Base-by-base conservation (phyloP, 1,140 invertebrate species). In the Hestina assimilis region DNA sequence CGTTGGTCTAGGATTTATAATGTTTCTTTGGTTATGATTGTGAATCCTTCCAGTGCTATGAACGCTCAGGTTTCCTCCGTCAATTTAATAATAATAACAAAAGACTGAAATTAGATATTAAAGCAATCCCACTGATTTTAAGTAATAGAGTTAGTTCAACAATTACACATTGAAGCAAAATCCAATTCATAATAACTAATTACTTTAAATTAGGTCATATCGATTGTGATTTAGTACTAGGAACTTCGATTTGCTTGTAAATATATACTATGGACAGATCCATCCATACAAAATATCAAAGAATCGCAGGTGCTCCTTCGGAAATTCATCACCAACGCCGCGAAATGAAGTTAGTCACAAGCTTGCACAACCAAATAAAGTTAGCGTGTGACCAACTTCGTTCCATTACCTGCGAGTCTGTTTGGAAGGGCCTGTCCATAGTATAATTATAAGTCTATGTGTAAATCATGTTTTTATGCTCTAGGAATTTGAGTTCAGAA, bases 21-120 rank as follows among this genome's bases (percentile, higher is more conserved):
- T 40, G 20, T n/a, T n/a, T n/a, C n/a, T 38, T 19, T 15, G 12
- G 41, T 47, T 14, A 15, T 70, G 62, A 57, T 69, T 80, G 79
- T 87, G 79, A 83, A 87, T 83, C 72, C 79, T 84, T 84, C 78
- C 78, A 86, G 80, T 83, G 79, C 80, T 83, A 85, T 80, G 71
- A 75, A 66, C 61, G 59, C 78, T 59, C 66, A 72, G 62, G 68
- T 54, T 50, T 62, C 12, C 54, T 51, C 41, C 48, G 38, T 31
- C 35, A 51, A 26, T 59, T 40, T 52, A 54, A 63, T 40, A 35
- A 40, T 53, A 48, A 48, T 46, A 65, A 59, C 50, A 61, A 72
- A 76, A 87, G 84, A 86, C 84, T 87, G 84, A 87, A 53, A 69
- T 59, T 65, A 65, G 63, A 65, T 57, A 60, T 38, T 59, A 59